Percentiles rank a stretch among this genome's conserved stretches.
These are phyloP conservation scores for Leptopterna dolabrata DNA, from an alignment of 2,888 invertebrate genomes.

Conservation along the genomic window DNA sequence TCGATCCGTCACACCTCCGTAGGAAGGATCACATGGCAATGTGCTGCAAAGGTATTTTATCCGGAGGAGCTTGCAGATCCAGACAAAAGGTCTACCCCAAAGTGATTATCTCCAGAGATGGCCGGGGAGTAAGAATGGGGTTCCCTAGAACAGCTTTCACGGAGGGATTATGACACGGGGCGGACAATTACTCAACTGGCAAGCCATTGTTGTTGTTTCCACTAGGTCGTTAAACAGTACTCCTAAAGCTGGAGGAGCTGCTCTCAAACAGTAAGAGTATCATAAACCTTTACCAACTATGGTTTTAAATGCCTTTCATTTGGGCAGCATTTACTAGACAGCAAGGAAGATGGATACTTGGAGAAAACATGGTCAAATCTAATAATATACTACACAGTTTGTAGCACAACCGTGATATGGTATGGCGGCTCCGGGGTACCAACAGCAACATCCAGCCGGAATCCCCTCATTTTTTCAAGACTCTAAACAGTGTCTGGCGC, in stretches of 20 bases:
- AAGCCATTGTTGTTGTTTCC: not conserved
- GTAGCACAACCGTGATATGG: too few species aligned
- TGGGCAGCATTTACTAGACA: too few species aligned
- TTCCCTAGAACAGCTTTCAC: conserved; percentile 6
- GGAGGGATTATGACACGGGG: conserved; percentile 22
- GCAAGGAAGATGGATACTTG: too few species aligned
- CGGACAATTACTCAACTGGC: conserved; percentile 10
- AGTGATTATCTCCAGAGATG: conserved; percentile 1
- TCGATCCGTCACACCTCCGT: too few species aligned
- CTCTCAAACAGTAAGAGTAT: not conserved
- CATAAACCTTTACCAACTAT: too few species aligned
- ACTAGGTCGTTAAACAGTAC: conserved; percentile 4
- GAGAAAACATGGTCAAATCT: too few species aligned
- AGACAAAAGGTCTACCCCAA: not conserved
- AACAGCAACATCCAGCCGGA: too few species aligned
- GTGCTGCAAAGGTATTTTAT: not conserved
- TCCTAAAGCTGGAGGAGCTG: not conserved
- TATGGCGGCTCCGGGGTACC: too few species aligned
- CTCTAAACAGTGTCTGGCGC: too few species aligned
- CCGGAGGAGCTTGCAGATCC: not conserved
- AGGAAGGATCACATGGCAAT: not conserved
- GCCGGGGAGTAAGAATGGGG: not conserved
- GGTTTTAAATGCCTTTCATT: too few species aligned
- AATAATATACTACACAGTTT: too few species aligned
- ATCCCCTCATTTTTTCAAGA: too few species aligned